These are phyloP conservation scores for Ameiurus melas DNA, from an alignment of 2,113 vertebrate species.

Conservation along the genomic window DNA sequence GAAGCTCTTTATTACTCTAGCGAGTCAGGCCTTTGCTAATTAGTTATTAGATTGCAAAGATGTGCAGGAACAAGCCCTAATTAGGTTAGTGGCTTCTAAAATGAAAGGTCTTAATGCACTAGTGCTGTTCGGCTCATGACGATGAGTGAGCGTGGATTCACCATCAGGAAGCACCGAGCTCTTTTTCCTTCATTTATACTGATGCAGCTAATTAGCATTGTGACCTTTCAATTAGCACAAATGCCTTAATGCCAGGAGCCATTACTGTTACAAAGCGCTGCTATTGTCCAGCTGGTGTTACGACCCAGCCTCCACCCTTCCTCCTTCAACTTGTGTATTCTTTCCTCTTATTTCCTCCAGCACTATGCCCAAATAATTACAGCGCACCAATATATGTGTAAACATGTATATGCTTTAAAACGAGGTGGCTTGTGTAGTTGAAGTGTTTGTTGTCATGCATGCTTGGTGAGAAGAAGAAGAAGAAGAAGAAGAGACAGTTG, in stretches of 20 bases:
- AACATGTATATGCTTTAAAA: not conserved
- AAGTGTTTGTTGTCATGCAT: not conserved
- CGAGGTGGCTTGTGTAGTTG: too few relatives aligned
- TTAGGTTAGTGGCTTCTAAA: constrained; percentile 71
- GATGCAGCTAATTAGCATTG: constrained; percentile 42
- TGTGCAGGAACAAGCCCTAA: constrained; percentile 67
- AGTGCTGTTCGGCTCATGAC: constrained; percentile 43
- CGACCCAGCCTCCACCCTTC: not conserved
- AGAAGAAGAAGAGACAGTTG: not conserved
- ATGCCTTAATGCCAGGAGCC: constrained; percentile 35
- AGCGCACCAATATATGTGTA: not conserved
- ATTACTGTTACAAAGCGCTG: constrained; percentile 14
- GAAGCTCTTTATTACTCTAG: constrained; percentile 61
- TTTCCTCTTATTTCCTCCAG: not conserved
- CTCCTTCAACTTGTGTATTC: not conserved
- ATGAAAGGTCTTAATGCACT: constrained; percentile 67
- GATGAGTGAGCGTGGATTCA: constrained; percentile 48
- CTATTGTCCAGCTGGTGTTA: constrained; percentile 24
- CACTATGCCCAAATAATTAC: not conserved
- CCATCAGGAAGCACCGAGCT: constrained; percentile 17
- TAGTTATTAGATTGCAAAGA: constrained; percentile 80
- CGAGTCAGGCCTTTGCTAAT: constrained; percentile 80
- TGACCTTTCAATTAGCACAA: constrained; percentile 57
- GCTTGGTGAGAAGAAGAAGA: not conserved
- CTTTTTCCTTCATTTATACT: not conserved